Evolutionary conservation across 2,888 invertebrate genomes (phyloP), one percentile per base, ranked within the genome.

Genomic region (Tyria jacobaeae): DNA sequence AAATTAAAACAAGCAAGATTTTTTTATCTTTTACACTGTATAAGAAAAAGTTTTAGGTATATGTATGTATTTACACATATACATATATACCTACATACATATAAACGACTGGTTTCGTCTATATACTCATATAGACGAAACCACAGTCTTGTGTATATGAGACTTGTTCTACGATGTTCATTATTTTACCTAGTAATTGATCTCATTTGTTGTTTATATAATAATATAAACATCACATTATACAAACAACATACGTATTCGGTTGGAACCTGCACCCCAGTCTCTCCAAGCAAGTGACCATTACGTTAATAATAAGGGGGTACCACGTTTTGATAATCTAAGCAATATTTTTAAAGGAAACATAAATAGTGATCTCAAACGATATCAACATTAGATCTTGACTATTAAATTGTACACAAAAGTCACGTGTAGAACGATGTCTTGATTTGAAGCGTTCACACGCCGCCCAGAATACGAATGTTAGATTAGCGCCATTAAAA

Each of bases 401-500:
- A 25, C 24, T 24, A 24, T 50, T 55, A 37, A 59, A 55, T 59
- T 41, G 25, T 12, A 25, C 47, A 56, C 44, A 48, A 52, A 34
- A 49, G 60, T 65, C 78, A 78, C 78, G 68, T 71, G 47, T 39
- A 31, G 10, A 25, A 51, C 37, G 62, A 62, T 60, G 62, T 62
- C 61, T 68, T 44, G 44, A 7, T 59, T 59, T 34, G 63, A 60
- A 60, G 35, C 62, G 57, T 68, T 68, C 57, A 64, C 25, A 47
- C 67, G 55, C 63, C 15, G 60, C 54, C 37, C 57, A 48, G 76
- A 70, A 77, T 78, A 77, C 70, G 50, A 76, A 78, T 64, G 58
- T 41, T 35, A 50, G 76, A 76, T 76, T 78, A 78, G 50, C 52
- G 51, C 51, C 62, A 56, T 69, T 76, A 78, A 78, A 73, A 70